Evolutionary conservation across 2,888 invertebrate genomes (phyloP), one percentile per base, ranked within the genome.

Genomic region (Hirtodrosophila duncani): DNA sequence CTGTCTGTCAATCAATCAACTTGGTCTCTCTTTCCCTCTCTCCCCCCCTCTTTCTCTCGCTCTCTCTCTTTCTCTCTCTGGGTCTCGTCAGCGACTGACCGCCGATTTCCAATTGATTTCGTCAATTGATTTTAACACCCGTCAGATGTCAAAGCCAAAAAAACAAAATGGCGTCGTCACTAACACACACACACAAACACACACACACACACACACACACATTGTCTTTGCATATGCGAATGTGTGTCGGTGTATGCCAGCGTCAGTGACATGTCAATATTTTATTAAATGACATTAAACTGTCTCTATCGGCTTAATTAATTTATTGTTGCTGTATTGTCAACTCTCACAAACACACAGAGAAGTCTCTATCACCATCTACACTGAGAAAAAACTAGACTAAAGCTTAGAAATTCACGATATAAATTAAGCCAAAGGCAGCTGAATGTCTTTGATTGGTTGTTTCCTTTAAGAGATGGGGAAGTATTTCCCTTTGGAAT

Each of bases 241-340:
- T 42, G 21, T 23, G 13, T 23, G 30, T n/a, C 23, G 13, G 34
- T 55, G 42, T 43, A 42, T 14, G 55, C 75, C 80, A 78, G 72
- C 78, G 80, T 81, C 81, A 79, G 68, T 68, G 79, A 64, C 70
- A 77, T 82, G 81, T 84, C 85, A 84, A 84, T 84, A 84, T 84
- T 82, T 84, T 84, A 84, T 84, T 84, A 84, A 84, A 84, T 83
- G 83, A 83, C 83, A 85, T 85, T 84, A 85, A 86, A 83, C 79
- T 84, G 82, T 85, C 85, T 85, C 84, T 83, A 86, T 85, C 84
- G 84, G 75, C 84, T 85, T 86, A 85, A 85, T 85, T 85, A 85
- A 85, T 85, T 85, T 86, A 85, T 86, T 85, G 75, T 83, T 84
- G 75, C 81, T 84, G 81, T 83, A 69, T 74, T 69, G 75, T 63